Percentiles rank a stretch among this genome's conserved stretches.
phyloP scores from a whole-genome alignment of 1,140 invertebrate species.

The Asobara japonica region DNA sequence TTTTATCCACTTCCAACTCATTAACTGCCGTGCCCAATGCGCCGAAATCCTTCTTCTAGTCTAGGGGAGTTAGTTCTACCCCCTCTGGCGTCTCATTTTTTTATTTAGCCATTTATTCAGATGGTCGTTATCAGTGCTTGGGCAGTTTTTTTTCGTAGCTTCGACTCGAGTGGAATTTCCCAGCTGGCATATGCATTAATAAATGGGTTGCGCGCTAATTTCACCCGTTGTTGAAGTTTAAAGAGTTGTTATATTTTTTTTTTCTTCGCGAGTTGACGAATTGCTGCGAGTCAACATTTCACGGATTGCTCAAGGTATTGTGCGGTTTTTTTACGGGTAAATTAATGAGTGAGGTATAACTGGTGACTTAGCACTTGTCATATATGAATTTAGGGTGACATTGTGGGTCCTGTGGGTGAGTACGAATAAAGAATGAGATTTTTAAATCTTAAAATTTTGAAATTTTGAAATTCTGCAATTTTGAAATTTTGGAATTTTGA shows the following conservation, averaged over 20 bases:
- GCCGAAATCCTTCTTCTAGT: neutral
- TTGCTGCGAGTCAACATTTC: neutral
- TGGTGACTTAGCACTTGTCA: neutral
- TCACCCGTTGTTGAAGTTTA: neutral
- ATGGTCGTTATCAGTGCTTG: slow-evolving; percentile 9
- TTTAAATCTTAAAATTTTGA: too few species aligned
- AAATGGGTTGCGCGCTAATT: neutral
- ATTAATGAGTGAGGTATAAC: neutral
- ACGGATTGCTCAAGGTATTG: neutral
- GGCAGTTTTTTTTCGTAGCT: neutral
- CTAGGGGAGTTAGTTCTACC: neutral
- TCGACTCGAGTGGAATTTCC: neutral
- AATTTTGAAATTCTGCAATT: too few species aligned
- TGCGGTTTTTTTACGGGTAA: neutral
- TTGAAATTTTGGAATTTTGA: too few species aligned
- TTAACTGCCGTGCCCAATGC: neutral
- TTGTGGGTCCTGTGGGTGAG: too few species aligned
- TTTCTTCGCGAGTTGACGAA: neutral
- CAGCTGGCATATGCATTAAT: slow-evolving; percentile 5
- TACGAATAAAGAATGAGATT: too few species aligned
- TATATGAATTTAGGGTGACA: neutral
- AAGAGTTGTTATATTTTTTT: neutral
- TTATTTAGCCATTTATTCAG: neutral
- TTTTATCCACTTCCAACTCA: neutral
- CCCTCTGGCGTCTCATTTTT: neutral